Evolutionary conservation across 2,113 vertebrate genomes (phyloP), one percentile per base, ranked within the genome.

Genomic region (Spea multiplicata): DNA sequence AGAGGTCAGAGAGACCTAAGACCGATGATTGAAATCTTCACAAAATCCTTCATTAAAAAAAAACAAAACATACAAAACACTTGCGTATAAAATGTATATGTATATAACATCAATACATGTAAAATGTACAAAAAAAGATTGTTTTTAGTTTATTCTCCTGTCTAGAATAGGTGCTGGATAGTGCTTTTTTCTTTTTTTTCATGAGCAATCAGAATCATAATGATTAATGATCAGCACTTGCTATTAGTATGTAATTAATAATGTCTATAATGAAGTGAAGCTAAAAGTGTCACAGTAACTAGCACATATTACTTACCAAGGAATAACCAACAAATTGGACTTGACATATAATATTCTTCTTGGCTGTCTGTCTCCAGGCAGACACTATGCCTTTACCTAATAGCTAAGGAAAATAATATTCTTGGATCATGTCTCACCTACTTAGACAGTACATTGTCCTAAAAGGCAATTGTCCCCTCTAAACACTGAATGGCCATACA

Each of bases 1-100:
- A 6, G 65, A 70, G 79, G 61, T 30, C 82, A 66, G 69, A 61
- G 48, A 13, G n/a, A 64, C 73, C 30, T 52, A 71, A 13, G 77
- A 30, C 13, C 57, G 10, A 47, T 47, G 4, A 13, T 45, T 47
- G 46, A 65, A 17, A 30, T n/a, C 9, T 53, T 73, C 71, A 67
- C 78, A 80, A 74, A 74, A 57, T 66, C 71, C 13, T 78, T 64
- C 47, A 50, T 66, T 70, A 53, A 73, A 80, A 68, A 80, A 50
- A 68, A 73, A 64, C 47, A 80, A 65, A 30, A 30, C 30, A 30
- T 30, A 30, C 30, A 30, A 30, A 30, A 30, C 30, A 30, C 30
- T 30, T 30, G 2, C 30, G 30, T 30, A 30, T 30, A 30, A 2
- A 1, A 30, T 30, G 1, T 30, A 30, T 30, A 30, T 30, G 30